These are phyloP conservation scores for Eupithecia centaureata DNA, from an alignment of 2,888 invertebrate species.

Conservation along the genomic window DNA sequence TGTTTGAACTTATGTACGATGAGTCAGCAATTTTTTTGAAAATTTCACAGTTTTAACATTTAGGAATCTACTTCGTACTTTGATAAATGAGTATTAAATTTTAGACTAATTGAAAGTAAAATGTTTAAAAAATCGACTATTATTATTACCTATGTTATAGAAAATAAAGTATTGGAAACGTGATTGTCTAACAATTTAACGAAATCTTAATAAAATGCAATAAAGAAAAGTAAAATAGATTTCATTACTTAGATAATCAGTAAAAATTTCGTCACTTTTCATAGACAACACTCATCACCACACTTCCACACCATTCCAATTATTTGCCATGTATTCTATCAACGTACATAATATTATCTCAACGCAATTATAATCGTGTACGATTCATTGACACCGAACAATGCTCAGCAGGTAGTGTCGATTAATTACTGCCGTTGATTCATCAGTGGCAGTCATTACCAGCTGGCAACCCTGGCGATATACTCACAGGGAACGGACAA, in stretches of 20 bases:
- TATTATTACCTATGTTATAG: too few species aligned
- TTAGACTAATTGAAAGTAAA: neutral
- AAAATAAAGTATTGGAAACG: too few species aligned
- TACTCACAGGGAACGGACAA: constrained; percentile 12
- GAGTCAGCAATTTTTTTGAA: neutral
- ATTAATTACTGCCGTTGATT: constrained; percentile 45
- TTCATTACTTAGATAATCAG: too few species aligned
- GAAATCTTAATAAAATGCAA: too few species aligned
- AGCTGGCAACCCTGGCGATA: constrained; percentile 47
- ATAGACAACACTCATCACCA: neutral
- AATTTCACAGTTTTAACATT: neutral
- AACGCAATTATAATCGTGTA: neutral
- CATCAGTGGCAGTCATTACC: constrained; percentile 45
- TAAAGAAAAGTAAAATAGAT: too few species aligned
- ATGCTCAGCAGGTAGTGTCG: constrained; percentile 26
- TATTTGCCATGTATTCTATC: neutral
- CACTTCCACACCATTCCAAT: neutral
- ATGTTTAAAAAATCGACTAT: too few species aligned
- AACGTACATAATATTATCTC: neutral
- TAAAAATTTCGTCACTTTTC: neutral
- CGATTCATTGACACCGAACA: constrained; percentile 18
- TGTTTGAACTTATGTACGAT: neutral
- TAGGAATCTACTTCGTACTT: neutral
- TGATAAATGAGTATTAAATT: neutral
- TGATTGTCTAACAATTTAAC: too few species aligned